Conservation (phyloP, 2,888 invertebrate species). For the Agapetus fuscipes region DNA sequence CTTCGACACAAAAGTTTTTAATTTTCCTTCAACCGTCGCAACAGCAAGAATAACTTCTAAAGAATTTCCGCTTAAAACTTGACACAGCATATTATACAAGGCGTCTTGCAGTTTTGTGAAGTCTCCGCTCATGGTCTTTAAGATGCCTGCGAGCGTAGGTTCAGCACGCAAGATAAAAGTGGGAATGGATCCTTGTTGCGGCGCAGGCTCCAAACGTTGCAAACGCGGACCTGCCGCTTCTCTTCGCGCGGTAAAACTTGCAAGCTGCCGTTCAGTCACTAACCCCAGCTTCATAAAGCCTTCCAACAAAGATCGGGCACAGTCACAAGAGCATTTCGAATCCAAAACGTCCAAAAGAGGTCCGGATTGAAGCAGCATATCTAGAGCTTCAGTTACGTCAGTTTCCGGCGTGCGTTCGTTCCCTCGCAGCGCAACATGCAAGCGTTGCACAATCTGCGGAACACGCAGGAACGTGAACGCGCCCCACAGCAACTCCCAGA, state of each 20-base stretch:
- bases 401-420: constrained; percentile 52
- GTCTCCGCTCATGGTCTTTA: constrained; percentile 85
- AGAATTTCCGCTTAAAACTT: constrained; percentile 83
- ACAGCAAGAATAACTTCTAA: constrained; percentile 87
- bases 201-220: constrained; percentile 58
- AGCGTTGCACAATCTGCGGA: constrained; percentile 65
- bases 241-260: constrained; percentile 53
- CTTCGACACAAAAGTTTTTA: constrained; percentile 79
- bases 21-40: constrained; percentile 84
- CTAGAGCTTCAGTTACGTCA: constrained; percentile 75
- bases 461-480: constrained; percentile 90
- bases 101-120: constrained; percentile 84
- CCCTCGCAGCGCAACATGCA: constrained; percentile 51
- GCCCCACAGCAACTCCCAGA: constrained; percentile 98
- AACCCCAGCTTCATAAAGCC: constrained; percentile 73
- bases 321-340: constrained; percentile 80
- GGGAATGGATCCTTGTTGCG: constrained; percentile 63
- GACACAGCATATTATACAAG: constrained; percentile 74
- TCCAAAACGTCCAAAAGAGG: constrained; percentile 84
- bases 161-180: constrained; percentile 79
- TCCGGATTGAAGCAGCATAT: constrained; percentile 73
- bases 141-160: constrained; percentile 76
- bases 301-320: constrained; percentile 71
- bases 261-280: constrained; percentile 67
- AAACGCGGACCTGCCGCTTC: constrained; percentile 53